These are phyloP conservation scores for Julus scandinavius DNA, from an alignment of 2,888 invertebrate species.

Conservation along the genomic window DNA sequence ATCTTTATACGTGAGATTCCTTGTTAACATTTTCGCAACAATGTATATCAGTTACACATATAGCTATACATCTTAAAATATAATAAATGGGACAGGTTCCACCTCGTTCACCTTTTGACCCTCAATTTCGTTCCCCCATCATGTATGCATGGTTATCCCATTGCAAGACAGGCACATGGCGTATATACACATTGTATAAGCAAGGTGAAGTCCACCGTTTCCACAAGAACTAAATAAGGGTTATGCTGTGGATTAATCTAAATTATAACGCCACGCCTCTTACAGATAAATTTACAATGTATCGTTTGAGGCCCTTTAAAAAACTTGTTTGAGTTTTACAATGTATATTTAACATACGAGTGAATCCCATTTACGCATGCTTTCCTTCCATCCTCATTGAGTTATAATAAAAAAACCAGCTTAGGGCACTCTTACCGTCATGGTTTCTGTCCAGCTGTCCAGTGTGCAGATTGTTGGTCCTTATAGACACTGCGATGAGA, in stretches of 20 bases:
- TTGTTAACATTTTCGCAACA: neutral
- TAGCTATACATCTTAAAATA: neutral
- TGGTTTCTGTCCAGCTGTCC: constrained; percentile 18
- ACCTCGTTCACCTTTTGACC: constrained; percentile 45
- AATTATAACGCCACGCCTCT: neutral
- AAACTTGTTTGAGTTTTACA: neutral
- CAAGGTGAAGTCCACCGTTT: neutral
- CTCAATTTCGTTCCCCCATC: constrained; percentile 22
- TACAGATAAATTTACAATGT: neutral
- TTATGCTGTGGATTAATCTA: neutral
- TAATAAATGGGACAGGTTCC: constrained; percentile 39
- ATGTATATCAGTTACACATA: neutral
- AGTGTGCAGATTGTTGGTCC: neutral
- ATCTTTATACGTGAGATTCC: neutral
- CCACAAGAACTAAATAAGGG: neutral
- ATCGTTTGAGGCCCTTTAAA: neutral
- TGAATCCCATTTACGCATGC: neutral
- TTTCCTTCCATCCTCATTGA: neutral
- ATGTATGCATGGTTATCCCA: constrained; percentile 3
- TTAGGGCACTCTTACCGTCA: constrained; percentile 24
- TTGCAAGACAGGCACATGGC: neutral
- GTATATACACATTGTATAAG: neutral
- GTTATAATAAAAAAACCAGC: neutral
- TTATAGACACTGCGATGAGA: neutral
- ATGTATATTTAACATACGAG: neutral